phyloP scores from a whole-genome alignment of 1,140 invertebrate species.

The Bombus fervidus region DNA sequence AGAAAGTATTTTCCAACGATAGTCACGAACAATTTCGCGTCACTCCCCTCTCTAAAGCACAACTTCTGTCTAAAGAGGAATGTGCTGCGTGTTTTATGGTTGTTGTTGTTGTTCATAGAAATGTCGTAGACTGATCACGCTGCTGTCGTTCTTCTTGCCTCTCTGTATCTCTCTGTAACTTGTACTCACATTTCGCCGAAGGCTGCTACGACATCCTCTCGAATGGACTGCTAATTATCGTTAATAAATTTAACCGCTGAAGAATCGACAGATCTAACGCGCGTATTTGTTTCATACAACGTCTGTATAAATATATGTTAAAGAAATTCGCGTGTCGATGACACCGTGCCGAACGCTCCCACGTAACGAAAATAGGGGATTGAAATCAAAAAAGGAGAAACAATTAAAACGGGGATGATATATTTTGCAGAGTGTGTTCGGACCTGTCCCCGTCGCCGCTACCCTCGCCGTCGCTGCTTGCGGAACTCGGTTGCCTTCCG shows the following conservation, averaged over 20 bases:
- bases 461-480: slow-evolving; percentile 95
- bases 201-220: slow-evolving; percentile 56
- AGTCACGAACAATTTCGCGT: slow-evolving; percentile 47
- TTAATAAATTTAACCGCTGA: neutral
- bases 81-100: slow-evolving; percentile 59
- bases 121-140: neutral
- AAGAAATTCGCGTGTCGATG: neutral
- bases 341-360: slow-evolving; percentile 30
- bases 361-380: slow-evolving; percentile 29
- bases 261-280: neutral
- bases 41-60: slow-evolving; percentile 59
- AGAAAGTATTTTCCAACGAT: slow-evolving; percentile 29
- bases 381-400: slow-evolving; percentile 39
- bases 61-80: slow-evolving; percentile 50
- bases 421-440: slow-evolving; percentile 70
- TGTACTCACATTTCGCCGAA: slow-evolving; percentile 78
- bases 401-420: slow-evolving; percentile 23
- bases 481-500: slow-evolving; percentile 92
- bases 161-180: slow-evolving; percentile 42
- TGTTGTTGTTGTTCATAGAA: slow-evolving; percentile 31
- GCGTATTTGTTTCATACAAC: too few relatives aligned
- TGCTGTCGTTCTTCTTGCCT: slow-evolving; percentile 51
- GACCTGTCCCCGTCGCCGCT: slow-evolving; percentile 92
- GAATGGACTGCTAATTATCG: neutral
- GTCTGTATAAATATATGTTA: too few relatives aligned